phyloP scores from a whole-genome alignment of 2,888 invertebrate genomes.

The Euproctis similis region DNA sequence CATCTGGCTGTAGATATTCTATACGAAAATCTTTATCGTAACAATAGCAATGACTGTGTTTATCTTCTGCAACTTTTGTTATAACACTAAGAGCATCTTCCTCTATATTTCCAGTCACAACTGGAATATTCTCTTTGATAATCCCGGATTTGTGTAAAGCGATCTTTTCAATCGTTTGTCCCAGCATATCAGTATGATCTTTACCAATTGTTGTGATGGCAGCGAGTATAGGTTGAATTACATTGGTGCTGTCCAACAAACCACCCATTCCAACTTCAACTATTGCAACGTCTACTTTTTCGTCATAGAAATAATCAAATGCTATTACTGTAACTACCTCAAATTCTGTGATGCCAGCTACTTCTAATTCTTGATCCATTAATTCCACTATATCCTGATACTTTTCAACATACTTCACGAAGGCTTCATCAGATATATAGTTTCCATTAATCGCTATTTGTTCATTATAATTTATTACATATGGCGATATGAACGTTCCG shows the following conservation, averaged over 20 bases:
- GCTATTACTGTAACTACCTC: slow-evolving; percentile 2
- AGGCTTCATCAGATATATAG: slow-evolving; percentile 2
- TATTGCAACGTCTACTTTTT: slow-evolving; percentile 3
- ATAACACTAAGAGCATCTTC: slow-evolving; percentile 1
- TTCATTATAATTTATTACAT: slow-evolving; percentile 2
- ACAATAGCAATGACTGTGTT: neutral
- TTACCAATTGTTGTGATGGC: slow-evolving; percentile 3
- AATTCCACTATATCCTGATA: slow-evolving; percentile 1
- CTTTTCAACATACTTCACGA: slow-evolving; percentile 4
- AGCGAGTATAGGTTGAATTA: slow-evolving; percentile 1
- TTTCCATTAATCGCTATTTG: slow-evolving; percentile 3
- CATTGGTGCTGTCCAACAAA: slow-evolving; percentile 4
- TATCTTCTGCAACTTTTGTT: slow-evolving; percentile 1
- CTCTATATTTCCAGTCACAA: slow-evolving; percentile 3
- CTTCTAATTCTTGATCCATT: slow-evolving; percentile 1
- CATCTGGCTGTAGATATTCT: slow-evolving; percentile 3
- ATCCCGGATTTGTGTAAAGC: slow-evolving; percentile 4
- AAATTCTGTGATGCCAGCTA: slow-evolving; percentile 4
- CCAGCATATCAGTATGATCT: slow-evolving; percentile 4
- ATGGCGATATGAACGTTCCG: slow-evolving; percentile 3
- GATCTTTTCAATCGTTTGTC: slow-evolving; percentile 2
- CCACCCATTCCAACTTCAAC: slow-evolving; percentile 5
- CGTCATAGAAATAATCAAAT: slow-evolving; percentile 3
- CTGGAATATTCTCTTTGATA: slow-evolving; percentile 1
- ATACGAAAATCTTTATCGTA: slow-evolving; percentile 1